Base-by-base conservation (phyloP, 2,797 vertebrate species). In the Serranus cabrilla region DNA sequence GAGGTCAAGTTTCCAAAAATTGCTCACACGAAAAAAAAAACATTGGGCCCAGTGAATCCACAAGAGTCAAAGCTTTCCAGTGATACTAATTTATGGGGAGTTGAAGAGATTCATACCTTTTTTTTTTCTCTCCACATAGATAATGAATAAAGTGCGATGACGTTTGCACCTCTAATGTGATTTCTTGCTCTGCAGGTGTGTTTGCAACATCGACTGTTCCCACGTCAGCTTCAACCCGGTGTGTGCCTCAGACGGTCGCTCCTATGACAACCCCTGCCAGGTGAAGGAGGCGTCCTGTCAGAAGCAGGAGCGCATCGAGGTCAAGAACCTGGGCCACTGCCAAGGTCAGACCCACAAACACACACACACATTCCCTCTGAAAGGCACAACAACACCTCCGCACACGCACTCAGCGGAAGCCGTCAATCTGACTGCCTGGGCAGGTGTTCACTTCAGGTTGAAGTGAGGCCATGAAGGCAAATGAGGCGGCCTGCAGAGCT, bases 221-320 rank as follows among this genome's bases (percentile, higher is more conserved):
- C 97, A 99, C 94, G 99, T 98, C 94, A 99, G 97, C 95, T 99
- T 98, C 95, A 99, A 99, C 95, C 98, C 97, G 46, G 98, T 99
- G 91, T 99, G 98, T 78, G 98, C 98, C 92, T 99, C 98, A 12
- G 97, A 99, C 58, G 98, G 98, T 74, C 98, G 96, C 87, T 99
- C 98, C 87, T 99, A 99, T 80, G 98, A 99, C 96, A 99, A 99
- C 95, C 98, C 98, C 81, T 99, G 98, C 95, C 97, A 99, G 94
- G 98, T 99, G 95, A 99, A 99, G 95, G 98, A 99, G 94, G 98
- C 96, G 1, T 99, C 98, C 37, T 99, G 98, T 95, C 97, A 99
- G 96, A 99, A 98, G 94, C 98, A 99, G 93, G 98, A 99, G 90
- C 97, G 97, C 93, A 99, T 99, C 93, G 98, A 99, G 95, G 98